A percentile compares a stretch with the other conserved stretches of the same genome.
Conservation (phyloP, 30 jellyfish, hydroid and myxozoan genomes). For the Mastigias papua region DNA sequence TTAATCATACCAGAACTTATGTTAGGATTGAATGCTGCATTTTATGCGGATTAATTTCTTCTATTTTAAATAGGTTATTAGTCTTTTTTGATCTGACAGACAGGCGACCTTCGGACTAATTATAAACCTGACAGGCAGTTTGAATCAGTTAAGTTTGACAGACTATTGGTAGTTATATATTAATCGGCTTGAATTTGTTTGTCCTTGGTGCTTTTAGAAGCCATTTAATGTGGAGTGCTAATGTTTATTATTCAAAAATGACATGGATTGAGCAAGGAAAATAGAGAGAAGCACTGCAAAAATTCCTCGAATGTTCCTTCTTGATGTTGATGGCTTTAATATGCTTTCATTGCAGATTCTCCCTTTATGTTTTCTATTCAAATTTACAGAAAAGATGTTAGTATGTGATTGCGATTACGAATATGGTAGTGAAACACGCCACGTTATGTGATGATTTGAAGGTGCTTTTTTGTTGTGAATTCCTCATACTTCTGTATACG, state of each 20-base stretch:
- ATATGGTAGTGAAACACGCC: too few relatives aligned
- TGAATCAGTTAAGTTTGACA: constrained; percentile 5
- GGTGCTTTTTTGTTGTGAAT: too few relatives aligned
- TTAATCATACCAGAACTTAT: background rate
- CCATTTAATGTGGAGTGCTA: background rate
- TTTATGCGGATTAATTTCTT: constrained; percentile 4
- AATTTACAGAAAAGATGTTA: too few relatives aligned
- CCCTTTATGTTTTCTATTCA: too few relatives aligned
- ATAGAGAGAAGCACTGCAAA: too few relatives aligned
- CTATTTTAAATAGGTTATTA: background rate
- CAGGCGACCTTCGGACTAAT: background rate
- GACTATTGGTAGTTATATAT: background rate
- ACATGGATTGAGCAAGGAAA: too few relatives aligned
- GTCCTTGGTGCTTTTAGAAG: background rate
- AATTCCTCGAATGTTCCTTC: too few relatives aligned
- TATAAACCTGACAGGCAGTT: constrained; percentile 16
- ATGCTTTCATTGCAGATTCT: too few relatives aligned
- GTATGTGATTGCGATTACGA: too few relatives aligned
- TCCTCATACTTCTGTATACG: too few relatives aligned
- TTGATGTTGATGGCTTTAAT: too few relatives aligned
- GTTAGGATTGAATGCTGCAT: background rate
- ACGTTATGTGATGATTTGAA: too few relatives aligned
- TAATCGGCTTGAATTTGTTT: background rate
- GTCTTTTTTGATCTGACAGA: constrained; percentile 4
- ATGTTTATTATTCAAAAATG: background rate